phyloP scores from a whole-genome alignment of 92 coral and sea anemone genomes.

The Umimayanthus kanabou region DNA sequence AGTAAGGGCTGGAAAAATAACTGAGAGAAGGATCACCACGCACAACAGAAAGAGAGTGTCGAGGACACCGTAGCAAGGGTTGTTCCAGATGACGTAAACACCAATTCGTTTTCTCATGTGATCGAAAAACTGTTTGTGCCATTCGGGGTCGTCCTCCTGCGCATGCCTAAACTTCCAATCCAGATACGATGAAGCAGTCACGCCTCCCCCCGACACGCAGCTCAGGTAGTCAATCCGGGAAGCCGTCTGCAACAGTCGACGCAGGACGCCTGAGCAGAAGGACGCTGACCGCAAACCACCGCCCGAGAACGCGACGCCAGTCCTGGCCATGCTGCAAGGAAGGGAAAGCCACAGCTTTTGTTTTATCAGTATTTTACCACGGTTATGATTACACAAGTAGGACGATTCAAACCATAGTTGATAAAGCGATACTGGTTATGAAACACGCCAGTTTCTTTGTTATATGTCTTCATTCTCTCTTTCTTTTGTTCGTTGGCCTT shows the following conservation, averaged over 20 bases:
- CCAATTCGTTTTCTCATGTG: constrained; percentile 51
- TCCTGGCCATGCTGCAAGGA: constrained; percentile 36
- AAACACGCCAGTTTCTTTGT: no score
- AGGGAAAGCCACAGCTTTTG: neutral
- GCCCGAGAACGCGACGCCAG: constrained; percentile 55
- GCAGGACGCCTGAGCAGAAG: constrained; percentile 49
- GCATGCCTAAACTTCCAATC: constrained; percentile 54
- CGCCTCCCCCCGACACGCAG: constrained; percentile 55
- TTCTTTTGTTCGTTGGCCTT: no score
- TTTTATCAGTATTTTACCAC: no score
- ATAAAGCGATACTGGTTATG: no score
- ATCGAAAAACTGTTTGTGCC: constrained; percentile 51
- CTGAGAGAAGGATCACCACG: constrained; percentile 10
- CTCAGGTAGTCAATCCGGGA: constrained; percentile 47
- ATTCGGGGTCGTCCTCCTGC: constrained; percentile 38
- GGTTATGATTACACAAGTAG: no score
- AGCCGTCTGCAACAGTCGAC: constrained; percentile 43
- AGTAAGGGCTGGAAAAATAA: constrained; percentile 27
- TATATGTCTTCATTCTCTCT: no score
- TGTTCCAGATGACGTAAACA: constrained; percentile 40
- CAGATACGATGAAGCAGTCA: constrained; percentile 44
- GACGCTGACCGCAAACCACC: constrained; percentile 56
- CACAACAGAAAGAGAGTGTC: constrained; percentile 26
- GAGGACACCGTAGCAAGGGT: constrained; percentile 38
- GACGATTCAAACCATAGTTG: no score